Evolutionary conservation across 37 sponge, comb jelly and placozoan species (phyloP), one percentile per base, ranked within the genome.

Genomic region (Corticium candelabrum): DNA sequence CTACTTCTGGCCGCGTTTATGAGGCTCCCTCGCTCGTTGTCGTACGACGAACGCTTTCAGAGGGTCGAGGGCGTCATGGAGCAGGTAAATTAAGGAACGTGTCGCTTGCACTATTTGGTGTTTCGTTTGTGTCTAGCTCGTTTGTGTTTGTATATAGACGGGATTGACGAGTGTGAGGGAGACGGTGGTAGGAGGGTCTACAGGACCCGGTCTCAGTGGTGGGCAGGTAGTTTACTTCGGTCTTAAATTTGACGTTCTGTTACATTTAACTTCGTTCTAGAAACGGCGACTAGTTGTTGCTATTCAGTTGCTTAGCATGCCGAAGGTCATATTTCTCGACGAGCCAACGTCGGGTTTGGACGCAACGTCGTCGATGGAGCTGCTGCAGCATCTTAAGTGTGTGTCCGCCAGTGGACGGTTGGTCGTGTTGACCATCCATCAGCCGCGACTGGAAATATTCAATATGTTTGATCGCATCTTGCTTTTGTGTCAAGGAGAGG

Each of bases 141-240:
- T 70, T 70, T 15, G 31, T n/a, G n/a, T 38, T 35, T 80, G 27
- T 36, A 0, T 76, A 27, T 30, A 70, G 73, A 88, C 83, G 33
- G 89, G 89, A 21, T 77, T 95, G 57, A 38, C 37, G 30, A 79
- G 80, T 37, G 74, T 89, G 40, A 92, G 89, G 30, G 73, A 70
- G 34, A 70, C 4, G 7, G 35, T 4, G 4, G 29, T 4, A 35
- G 73, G 29, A 70, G n/a, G 73, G 35, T 5, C 73, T n/a, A 70
- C 73, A n/a, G 73, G 73, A n/a, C n/a, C n/a, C 7, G 73, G 7
- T 4, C 7, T 70, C 34, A 70, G 73, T 32, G 73, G 73, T 70
- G 73, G 73, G 21, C n/a, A 70, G 56, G 56, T 43, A 43, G 11
- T n/a, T n/a, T n/a, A n/a, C n/a, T n/a, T n/a, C n/a, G n/a, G n/a